phyloP scores from a whole-genome alignment of 2,797 vertebrate genomes.

The Tachyglossus aculeatus region DNA sequence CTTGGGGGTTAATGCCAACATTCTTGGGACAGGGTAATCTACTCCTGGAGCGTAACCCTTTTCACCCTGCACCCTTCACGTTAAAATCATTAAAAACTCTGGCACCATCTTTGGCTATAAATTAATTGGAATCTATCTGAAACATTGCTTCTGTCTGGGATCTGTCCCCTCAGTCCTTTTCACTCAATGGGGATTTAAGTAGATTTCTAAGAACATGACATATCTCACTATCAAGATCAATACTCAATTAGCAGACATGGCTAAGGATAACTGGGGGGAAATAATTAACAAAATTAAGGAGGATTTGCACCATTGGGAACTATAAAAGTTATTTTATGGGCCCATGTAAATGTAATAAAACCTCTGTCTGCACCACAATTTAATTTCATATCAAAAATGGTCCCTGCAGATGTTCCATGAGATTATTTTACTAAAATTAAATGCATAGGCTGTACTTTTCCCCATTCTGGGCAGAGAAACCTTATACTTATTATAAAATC shows the following conservation, averaged over 20 bases:
- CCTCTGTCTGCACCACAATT: slow-evolving; percentile 73
- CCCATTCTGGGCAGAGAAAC: slow-evolving; percentile 39
- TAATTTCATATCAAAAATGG: slow-evolving; percentile 76
- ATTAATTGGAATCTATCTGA: slow-evolving; percentile 54
- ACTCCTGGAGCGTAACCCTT: neutral
- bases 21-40: neutral
- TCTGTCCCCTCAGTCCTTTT: slow-evolving; percentile 60
- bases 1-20: too few relatives aligned
- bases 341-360: slow-evolving; percentile 82
- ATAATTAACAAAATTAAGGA: slow-evolving; percentile 82
- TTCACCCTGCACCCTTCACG: neutral
- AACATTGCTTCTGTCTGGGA: slow-evolving; percentile 33
- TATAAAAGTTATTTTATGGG: slow-evolving; percentile 79
- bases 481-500: slow-evolving; percentile 36
- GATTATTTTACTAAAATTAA: slow-evolving; percentile 74
- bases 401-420: slow-evolving; percentile 71
- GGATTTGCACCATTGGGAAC: slow-evolving; percentile 72
- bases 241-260: slow-evolving; percentile 76
- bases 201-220: slow-evolving; percentile 71
- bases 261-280: slow-evolving; percentile 77
- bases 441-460: slow-evolving; percentile 47
- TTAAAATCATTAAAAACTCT: neutral
- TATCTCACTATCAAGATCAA: slow-evolving; percentile 75
- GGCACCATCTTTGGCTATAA: slow-evolving; percentile 21
- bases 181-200: slow-evolving; percentile 60